Base-by-base conservation (phyloP, 2,888 invertebrate genomes). In the Stenurella melanura region DNA sequence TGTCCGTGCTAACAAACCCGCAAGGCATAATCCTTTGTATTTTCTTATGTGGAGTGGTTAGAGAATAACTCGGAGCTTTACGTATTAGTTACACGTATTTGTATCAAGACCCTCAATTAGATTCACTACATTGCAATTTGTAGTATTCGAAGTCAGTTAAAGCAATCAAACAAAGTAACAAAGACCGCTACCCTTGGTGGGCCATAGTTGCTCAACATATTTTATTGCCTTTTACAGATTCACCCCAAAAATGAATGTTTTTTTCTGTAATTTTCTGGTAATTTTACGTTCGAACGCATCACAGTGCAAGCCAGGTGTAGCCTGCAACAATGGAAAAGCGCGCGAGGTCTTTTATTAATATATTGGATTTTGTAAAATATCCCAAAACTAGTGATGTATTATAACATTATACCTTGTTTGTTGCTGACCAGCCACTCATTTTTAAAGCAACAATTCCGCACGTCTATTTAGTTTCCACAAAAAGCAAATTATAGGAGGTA, bases 241-340 rank as follows among this genome's bases (percentile, higher is more conserved):
- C 86, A 83, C 84, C 86, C 86, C 84, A 83, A 82, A 86, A 84
- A 79, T 81, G 78, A 78, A 81, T 81, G 76, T 85, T 86, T 86
- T 34, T 84, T 85, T 83, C 86, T 74, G 82, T 85, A 88, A 89
- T 89, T 89, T 89, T 88, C 88, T 86, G 87, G 85, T 86, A 85
- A 88, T 89, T 89, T 88, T 83, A 88, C 88, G 88, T 84, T 77
- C 83, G 86, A 84, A 81, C 86, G 87, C 81, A 73, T 83, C 80
- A 58, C 64, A 64, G 78, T 72, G 74, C 64, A 69, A 79, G 82
- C 88, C 88, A 88, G 88, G 88, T 88, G 88, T 80, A 84, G 79
- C 64, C 75, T 68, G 75, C 77, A 80, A 87, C 85, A 85, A 85
- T 83, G 78, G 81, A 78, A 78, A 80, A 85, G 85, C 86, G 86